Evolutionary conservation across 2,888 invertebrate species (phyloP), one percentile per base, ranked within the genome.

Genomic region (Cephalotes varians): DNA sequence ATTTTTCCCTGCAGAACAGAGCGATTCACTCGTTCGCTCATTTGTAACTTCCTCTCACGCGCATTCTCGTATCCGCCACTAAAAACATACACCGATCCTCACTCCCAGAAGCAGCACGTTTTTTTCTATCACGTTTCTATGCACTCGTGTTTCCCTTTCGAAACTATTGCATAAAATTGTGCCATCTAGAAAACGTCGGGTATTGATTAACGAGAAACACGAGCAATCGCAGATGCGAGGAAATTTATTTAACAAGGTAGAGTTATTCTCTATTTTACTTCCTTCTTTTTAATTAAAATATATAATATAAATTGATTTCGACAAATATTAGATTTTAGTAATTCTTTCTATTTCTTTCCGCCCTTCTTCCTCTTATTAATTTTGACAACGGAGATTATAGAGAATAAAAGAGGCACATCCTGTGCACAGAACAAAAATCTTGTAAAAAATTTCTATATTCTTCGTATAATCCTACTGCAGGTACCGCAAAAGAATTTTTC

Each of bases 81-180:
- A 82, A 83, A 83, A 83, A 82, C 82, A 69, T 81, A 58, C 64
- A 25, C 58, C 72, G 64, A 72, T 81, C 28, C 72, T 72, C 60
- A n/a, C 72, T 40, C 81, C 51, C 49, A 34, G 25, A 47, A 64
- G 62, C 18, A 4, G 60, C 58, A 18, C 7, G 21, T 40, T 80
- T 64, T 51, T 77, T 62, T 77, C 31, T 62, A 74, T 40, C 77
- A 25, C n/a, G 25, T 34, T 80, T 10, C 34, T 28, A 18, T 34
- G 25, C 44, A 65, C 15, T 12, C 18, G 15, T 74, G 34, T 64
- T 74, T 74, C 65, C 64, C 21, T 74, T 64, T 64, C 47, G 47
- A 64, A 44, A 21, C 12, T 51, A 47, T n/a, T n/a, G n/a, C n/a
- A n/a, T 34, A 49, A 65, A 80, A 37, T 47, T 56, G 65, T 64